Conservation (phyloP, 1,140 invertebrate species). For the Platyscapa corneri region DNA sequence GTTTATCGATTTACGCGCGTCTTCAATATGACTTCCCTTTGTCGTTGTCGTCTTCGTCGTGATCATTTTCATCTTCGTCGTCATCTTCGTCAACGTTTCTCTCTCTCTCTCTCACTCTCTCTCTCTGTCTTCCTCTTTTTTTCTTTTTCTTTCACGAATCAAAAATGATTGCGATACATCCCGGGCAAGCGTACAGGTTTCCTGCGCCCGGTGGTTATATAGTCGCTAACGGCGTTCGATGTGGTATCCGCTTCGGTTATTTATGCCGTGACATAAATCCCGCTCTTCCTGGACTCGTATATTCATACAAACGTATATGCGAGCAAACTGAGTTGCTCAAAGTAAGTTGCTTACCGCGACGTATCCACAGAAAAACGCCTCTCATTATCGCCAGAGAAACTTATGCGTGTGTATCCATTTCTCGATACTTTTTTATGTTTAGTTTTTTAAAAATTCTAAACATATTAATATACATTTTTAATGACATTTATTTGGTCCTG, state of each 20-base stretch:
- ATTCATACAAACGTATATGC: background rate
- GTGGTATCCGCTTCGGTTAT: conserved; percentile 38
- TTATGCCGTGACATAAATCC: conserved; percentile 51
- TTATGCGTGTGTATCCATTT: background rate
- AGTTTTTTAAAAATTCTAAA: background rate
- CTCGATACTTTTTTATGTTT: background rate
- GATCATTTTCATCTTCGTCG: too few relatives aligned
- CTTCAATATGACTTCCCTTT: background rate
- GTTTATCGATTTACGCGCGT: conserved; percentile 25
- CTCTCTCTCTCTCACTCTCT: background rate
- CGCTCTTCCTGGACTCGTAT: conserved; percentile 28
- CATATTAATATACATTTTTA: too few relatives aligned
- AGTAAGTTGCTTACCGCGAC: background rate
- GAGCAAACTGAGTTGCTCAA: background rate
- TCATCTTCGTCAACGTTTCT: too few relatives aligned
- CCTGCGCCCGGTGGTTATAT: background rate
- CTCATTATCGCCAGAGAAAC: background rate
- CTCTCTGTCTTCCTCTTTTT: background rate
- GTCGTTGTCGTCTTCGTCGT: too few relatives aligned
- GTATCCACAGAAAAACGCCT: background rate
- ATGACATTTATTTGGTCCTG: background rate
- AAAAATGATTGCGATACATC: conserved; percentile 33
- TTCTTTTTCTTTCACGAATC: background rate
- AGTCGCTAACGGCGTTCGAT: conserved; percentile 42
- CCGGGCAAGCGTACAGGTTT: background rate